phyloP scores from a whole-genome alignment of 2,888 invertebrate species.

The Cosmia pyralina region DNA sequence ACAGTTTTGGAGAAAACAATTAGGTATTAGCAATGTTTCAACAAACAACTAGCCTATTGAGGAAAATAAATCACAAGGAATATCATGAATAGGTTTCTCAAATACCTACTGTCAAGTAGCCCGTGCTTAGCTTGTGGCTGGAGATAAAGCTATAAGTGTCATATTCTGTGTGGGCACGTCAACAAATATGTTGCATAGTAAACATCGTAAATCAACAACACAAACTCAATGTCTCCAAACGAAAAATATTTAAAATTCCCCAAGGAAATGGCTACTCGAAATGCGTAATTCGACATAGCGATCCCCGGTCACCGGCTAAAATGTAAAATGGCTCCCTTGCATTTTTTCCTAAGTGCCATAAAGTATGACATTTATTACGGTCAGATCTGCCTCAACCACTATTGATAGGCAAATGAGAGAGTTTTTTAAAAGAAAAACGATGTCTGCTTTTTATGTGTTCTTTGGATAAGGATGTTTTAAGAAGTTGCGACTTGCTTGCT shows the following conservation, averaged over 20 bases:
- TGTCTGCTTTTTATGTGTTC: conserved; percentile 90
- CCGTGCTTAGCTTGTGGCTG: not conserved
- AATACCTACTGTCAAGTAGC: not conserved
- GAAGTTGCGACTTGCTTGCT: conserved; percentile 79
- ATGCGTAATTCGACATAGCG: conserved; percentile 87
- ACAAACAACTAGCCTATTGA: not conserved
- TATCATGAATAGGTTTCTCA: not conserved
- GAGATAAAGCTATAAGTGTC: conserved; percentile 40
- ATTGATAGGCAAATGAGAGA: conserved; percentile 91
- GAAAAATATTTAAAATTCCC: conserved; percentile 81
- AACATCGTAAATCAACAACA: conserved; percentile 68
- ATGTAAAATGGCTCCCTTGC: conserved; percentile 90
- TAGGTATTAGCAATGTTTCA: not conserved
- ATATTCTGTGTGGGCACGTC: conserved; percentile 18
- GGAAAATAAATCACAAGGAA: not conserved
- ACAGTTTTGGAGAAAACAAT: not conserved
- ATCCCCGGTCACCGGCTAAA: conserved; percentile 87
- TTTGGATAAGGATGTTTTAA: conserved; percentile 87
- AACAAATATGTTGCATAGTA: conserved; percentile 50
- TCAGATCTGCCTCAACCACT: conserved; percentile 90
- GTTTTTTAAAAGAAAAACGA: conserved; percentile 90
- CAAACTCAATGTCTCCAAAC: conserved; percentile 65
- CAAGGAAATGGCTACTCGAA: conserved; percentile 86
- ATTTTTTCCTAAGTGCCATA: conserved; percentile 90
- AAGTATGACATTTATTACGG: conserved; percentile 91